Conservation (phyloP, 2,797 vertebrate genomes). For the Acrossocheilus fasciatus region DNA sequence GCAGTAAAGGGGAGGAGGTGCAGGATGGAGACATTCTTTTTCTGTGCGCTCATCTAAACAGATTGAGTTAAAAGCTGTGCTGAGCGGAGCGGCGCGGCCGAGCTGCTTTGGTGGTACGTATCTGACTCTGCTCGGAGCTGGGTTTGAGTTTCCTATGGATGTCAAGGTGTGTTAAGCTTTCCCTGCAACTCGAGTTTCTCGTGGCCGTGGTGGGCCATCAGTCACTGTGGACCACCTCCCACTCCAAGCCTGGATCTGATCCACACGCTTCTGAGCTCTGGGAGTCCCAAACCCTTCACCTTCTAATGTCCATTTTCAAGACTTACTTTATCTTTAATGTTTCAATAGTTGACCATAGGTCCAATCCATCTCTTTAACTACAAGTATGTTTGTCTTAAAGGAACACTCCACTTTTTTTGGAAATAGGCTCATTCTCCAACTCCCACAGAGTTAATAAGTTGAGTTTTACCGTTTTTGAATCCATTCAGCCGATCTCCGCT, state of each 20-base stretch:
- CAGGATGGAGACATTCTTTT: conserved; percentile 78
- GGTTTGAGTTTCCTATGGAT: conserved; percentile 81
- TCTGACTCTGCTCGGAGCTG: conserved; percentile 71
- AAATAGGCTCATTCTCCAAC: too few relatives aligned
- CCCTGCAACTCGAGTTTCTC: conserved; percentile 65
- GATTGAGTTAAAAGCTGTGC: conserved; percentile 78
- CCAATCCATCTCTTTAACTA: background rate
- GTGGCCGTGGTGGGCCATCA: conserved; percentile 78
- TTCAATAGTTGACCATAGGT: background rate
- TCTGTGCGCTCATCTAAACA: conserved; percentile 83
- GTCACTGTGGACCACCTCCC: conserved; percentile 65
- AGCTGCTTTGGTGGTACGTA: conserved; percentile 78
- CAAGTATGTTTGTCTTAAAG: background rate
- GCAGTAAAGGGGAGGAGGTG: conserved; percentile 61
- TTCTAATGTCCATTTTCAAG: conserved; percentile 33
- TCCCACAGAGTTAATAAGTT: too few relatives aligned
- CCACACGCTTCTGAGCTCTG: conserved; percentile 22
- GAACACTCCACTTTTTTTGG: too few relatives aligned
- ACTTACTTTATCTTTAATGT: conserved; percentile 31
- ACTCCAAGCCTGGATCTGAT: conserved; percentile 7
- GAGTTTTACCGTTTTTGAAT: too few relatives aligned
- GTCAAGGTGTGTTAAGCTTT: conserved; percentile 82
- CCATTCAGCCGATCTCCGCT: too few relatives aligned
- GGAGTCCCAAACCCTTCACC: conserved; percentile 47
- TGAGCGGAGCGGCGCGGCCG: conserved; percentile 63